Base-by-base conservation (phyloP, 2,888 invertebrate species). In the Lasioglossum figueresi region DNA sequence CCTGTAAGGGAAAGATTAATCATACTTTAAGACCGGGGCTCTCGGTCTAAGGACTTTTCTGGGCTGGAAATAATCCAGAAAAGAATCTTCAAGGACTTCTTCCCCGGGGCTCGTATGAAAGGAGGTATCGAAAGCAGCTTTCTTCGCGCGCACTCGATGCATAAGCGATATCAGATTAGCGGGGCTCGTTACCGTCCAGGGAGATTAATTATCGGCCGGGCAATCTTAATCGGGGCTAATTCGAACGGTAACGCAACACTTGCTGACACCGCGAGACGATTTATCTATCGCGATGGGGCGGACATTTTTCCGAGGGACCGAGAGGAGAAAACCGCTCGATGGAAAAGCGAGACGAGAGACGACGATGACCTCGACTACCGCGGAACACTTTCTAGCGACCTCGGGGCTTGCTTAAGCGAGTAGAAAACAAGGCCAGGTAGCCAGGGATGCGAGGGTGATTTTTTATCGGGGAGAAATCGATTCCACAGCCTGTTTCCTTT, bases 391-490 rank as follows among this genome's bases (percentile, higher is more conserved):
- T 85, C 78, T 74, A 74, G 56, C 66, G 80, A 48, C 59, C 52
- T 71, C 59, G 59, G 27, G 68, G 68, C 78, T 45, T 88, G 90
- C 83, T 84, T 84, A 88, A 90, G 82, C 79, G 86, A 71, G 31
- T 80, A 88, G 87, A 90, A 91, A 91, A 91, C 82, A 89, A 83
- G 90, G 83, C 63, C 79, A 45, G 80, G 75, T 75, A 76, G 52
- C 27, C 80, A 80, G 74, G 83, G 81, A 85, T 76, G 83, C 74
- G 86, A 89, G 86, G 74, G 77, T 72, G 80, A 90, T 88, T 87
- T 91, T 85, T 88, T 90, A 74, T 45, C 70, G 63, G 14, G 76
- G 63, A 80, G 52, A 88, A 82, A 87, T 87, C 82, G 71, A 87
- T 82, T 76, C 56, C 48, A n/a, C 72, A 48, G 12, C 34, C 31